Conservation (phyloP, 2,113 vertebrate species). For the Fregetta grallaria region DNA sequence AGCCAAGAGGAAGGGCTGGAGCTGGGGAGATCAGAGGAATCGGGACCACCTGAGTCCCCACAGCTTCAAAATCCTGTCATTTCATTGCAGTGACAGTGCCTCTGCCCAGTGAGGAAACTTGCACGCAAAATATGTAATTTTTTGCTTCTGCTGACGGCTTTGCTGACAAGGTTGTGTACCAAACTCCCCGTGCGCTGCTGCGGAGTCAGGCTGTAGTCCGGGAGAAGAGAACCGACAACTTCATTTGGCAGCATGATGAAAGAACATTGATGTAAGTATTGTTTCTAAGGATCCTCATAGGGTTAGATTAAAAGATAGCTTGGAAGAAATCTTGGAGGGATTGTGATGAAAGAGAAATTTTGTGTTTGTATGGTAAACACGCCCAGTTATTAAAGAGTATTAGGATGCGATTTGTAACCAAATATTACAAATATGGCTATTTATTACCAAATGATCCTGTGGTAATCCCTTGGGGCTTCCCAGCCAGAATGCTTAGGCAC, state of each 20-base stretch:
- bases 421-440: slow-evolving; percentile 6
- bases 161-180: background rate
- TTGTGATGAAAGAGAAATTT: background rate
- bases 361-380: background rate
- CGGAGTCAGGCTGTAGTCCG: background rate
- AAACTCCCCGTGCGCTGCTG: fast-evolving
- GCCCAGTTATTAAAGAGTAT: background rate
- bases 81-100: background rate
- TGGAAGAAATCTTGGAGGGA: background rate
- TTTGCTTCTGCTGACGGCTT: background rate
- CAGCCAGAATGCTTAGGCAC: fast-evolving
- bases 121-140: fast-evolving
- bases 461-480: background rate
- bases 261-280: background rate
- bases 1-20: background rate
- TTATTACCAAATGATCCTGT: background rate
- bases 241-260: background rate
- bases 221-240: background rate
- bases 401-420: slow-evolving; percentile 28
- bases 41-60: fast-evolving
- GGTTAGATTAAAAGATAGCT: background rate
- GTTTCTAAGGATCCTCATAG: background rate
- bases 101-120: background rate
- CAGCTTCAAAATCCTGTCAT: background rate
- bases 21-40: background rate